Conservation (phyloP, 2,797 vertebrate genomes). For the Poecilia velifera region DNA sequence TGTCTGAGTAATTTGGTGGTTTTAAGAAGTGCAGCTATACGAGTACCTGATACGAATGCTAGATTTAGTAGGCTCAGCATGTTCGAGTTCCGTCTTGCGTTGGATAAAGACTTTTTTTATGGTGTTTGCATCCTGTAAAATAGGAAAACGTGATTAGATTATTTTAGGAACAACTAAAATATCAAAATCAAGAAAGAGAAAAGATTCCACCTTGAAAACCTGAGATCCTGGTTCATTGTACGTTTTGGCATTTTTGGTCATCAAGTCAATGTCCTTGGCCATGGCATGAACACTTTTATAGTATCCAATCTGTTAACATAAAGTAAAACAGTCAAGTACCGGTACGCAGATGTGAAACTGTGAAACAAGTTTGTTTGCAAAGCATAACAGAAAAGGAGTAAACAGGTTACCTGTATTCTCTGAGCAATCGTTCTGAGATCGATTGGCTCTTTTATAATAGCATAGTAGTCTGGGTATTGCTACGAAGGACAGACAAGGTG, state of each 20-base stretch:
- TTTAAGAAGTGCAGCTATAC: neutral
- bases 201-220: constrained; percentile 91
- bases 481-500: constrained; percentile 69
- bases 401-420: constrained; percentile 91
- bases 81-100: constrained; percentile 95
- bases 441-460: constrained; percentile 98
- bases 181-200: constrained; percentile 1
- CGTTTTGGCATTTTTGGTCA: constrained; percentile 98
- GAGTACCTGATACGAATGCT: constrained; percentile 95
- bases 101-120: constrained; percentile 98
- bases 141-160: constrained; percentile 27
- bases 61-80: constrained; percentile 93
- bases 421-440: constrained; percentile 96
- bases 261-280: constrained; percentile 96
- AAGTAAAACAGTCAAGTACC: constrained; percentile 1
- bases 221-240: constrained; percentile 99
- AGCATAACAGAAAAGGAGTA: neutral
- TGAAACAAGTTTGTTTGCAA: neutral
- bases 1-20: neutral
- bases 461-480: constrained; percentile 99
- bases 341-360: constrained; percentile 3
- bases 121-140: constrained; percentile 93
- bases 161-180: neutral
- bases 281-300: constrained; percentile 96
- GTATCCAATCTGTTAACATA: constrained; percentile 83